Conservation (phyloP, 1,140 invertebrate species). For the Zaprionus camerounensis region DNA sequence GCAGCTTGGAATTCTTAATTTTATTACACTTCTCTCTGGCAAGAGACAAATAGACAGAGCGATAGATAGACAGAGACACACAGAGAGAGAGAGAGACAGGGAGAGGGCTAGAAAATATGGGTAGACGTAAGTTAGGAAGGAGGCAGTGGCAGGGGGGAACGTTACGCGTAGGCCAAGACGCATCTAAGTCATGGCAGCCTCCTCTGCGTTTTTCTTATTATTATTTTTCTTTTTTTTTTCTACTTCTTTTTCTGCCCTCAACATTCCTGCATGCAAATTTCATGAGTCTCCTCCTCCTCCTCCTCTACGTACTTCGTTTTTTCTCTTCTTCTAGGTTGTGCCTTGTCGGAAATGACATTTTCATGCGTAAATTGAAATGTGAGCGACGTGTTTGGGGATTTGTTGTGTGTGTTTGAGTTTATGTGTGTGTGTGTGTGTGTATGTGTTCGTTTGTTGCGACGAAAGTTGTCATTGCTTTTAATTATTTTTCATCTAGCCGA, state of each 20-base stretch:
- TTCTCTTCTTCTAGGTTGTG: neutral
- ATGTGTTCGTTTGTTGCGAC: too few species aligned
- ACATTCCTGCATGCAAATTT: conserved; percentile 82
- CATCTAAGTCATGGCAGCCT: conserved; percentile 38
- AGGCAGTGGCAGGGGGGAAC: neutral
- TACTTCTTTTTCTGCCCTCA: conserved; percentile 11
- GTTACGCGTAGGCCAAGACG: conserved; percentile 51
- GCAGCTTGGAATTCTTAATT: conserved; percentile 84
- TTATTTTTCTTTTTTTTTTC: conserved; percentile 1
- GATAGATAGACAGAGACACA: neutral
- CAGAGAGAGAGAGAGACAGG: neutral
- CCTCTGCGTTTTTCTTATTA: conserved; percentile 33
- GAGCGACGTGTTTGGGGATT: conserved; percentile 82
- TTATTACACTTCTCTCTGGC: conserved; percentile 80
- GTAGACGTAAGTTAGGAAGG: neutral
- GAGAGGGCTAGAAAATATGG: conserved; percentile 15
- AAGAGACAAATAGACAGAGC: conserved; percentile 57
- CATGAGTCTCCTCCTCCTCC: conserved; percentile 13
- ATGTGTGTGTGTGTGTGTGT: conserved; percentile 14
- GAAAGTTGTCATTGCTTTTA: conserved; percentile 76
- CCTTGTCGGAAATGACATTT: conserved; percentile 81
- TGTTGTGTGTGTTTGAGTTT: conserved; percentile 3
- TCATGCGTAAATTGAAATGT: conserved; percentile 84
- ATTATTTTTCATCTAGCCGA: conserved; percentile 73
- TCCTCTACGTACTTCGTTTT: neutral